These are phyloP conservation scores for Rhodinocichla rosea DNA, from an alignment of 2,113 vertebrate species.

Conservation along the genomic window DNA sequence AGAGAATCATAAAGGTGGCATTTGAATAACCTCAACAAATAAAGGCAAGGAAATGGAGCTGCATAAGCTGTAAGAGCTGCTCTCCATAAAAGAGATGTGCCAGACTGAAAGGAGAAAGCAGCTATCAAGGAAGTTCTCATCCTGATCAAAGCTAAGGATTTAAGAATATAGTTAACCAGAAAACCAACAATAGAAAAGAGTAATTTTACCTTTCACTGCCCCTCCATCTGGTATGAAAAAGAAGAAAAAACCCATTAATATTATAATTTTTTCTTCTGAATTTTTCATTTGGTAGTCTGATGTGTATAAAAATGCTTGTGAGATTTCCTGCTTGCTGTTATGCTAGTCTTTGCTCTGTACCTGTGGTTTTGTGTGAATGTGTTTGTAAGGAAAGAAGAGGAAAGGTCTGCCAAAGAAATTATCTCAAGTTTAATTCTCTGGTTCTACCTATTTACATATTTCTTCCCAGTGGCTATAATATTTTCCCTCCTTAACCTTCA, in stretches of 20 bases:
- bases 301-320: not conserved
- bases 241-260: not conserved
- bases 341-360: not conserved
- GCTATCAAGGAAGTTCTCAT: not conserved
- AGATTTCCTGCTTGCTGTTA: not conserved
- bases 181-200: not conserved
- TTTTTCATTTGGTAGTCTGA: not conserved
- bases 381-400: not conserved
- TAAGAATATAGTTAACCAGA: not conserved
- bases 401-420: not conserved
- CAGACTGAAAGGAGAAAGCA: not conserved
- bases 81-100: not conserved
- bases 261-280: not conserved
- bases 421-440: not conserved
- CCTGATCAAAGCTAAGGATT: not conserved
- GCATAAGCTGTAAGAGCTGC: not conserved
- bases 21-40: not conserved
- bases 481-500: not conserved
- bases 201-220: not conserved
- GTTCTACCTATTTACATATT: not conserved
- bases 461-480: not conserved
- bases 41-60: not conserved
- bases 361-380: not conserved
- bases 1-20: not conserved
- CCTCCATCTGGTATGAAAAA: not conserved